Conservation (phyloP, 1,140 invertebrate genomes). For the Drosophila suzukii region DNA sequence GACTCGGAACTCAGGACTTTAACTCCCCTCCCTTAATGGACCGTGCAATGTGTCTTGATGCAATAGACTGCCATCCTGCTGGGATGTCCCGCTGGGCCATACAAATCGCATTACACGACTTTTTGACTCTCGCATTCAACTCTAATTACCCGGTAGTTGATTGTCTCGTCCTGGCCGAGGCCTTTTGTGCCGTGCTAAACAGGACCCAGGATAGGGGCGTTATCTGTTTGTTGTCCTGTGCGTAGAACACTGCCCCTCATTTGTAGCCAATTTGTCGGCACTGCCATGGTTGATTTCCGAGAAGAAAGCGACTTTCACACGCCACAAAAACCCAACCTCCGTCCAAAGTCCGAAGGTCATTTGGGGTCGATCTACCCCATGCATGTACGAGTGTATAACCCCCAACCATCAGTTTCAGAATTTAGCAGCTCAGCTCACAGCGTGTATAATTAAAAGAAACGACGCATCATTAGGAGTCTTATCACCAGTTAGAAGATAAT, state of each 20-base stretch:
- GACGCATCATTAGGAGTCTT: constrained; percentile 59
- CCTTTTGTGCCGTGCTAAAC: constrained; percentile 32
- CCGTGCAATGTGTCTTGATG: constrained; percentile 77
- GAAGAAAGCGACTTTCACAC: constrained; percentile 65
- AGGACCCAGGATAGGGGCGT: constrained; percentile 59
- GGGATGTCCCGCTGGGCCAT: constrained; percentile 70
- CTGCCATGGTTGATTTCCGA: constrained; percentile 47
- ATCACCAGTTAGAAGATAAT: constrained; percentile 63
- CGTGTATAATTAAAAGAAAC: constrained; percentile 68
- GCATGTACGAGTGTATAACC: background rate
- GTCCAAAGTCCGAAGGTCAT: constrained; percentile 61
- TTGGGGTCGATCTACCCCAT: constrained; percentile 55
- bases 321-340: constrained; percentile 20
- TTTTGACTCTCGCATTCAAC: constrained; percentile 77
- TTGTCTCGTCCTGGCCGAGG: constrained; percentile 38
- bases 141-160: constrained; percentile 81
- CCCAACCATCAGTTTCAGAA: background rate
- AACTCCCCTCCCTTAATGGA: constrained; percentile 51
- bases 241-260: constrained; percentile 19
- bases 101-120: constrained; percentile 82
- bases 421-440: constrained; percentile 3
- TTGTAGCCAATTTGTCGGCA: constrained; percentile 74
- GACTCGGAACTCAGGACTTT: background rate
- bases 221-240: constrained; percentile 71
- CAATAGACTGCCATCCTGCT: constrained; percentile 58